Base-by-base conservation (phyloP, 2,797 vertebrate genomes). In the Lepus oiostolus region DNA sequence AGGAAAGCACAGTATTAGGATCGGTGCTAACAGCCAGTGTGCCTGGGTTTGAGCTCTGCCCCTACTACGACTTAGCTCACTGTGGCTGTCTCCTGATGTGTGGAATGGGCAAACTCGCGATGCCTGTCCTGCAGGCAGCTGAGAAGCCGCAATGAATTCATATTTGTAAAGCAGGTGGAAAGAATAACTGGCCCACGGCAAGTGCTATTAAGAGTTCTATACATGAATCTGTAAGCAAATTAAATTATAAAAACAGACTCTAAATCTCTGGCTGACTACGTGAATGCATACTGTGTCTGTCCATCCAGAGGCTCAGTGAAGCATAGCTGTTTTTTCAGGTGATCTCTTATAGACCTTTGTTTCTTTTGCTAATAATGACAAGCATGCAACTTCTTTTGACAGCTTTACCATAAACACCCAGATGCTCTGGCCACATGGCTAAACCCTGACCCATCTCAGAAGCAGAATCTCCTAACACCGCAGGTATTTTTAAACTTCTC, bases 321-420 rank as follows among this genome's bases (percentile, higher is more conserved):
- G 24, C 32, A 60, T 17, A 26, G 17, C 58, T 80, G 28, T 76
- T 84, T 91, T 58, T 75, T 32, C 16, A 82, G 75, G 4, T 79
- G 70, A 90, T 72, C 16, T n/a, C 1, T 88, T 91, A 77, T 14
- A 91, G 24, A 76, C 47, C 0, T 2, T 1, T 32, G 12, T 65
- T 89, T 95, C 16, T 47, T 82, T 95, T 83, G 67, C 72, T 30
- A 60, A 63, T 62, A 92, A 84, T 93, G 38, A 92, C 19, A 91
- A 82, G 82, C 65, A 22, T 50, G 6, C 30, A 80, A 70, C 10
- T 67, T 95, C 82, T 60, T 50, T 35, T 7, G 30, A 58, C 76
- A 97, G 96, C 81, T 94, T 89, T 82, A 93, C 84, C 85, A 65
- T 68, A 97, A 96, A 95, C 13, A 96, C n/a, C 76, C 95, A 93